These are phyloP conservation scores for Eclectus roratus DNA, from an alignment of 2,113 vertebrate species.

Conservation along the genomic window DNA sequence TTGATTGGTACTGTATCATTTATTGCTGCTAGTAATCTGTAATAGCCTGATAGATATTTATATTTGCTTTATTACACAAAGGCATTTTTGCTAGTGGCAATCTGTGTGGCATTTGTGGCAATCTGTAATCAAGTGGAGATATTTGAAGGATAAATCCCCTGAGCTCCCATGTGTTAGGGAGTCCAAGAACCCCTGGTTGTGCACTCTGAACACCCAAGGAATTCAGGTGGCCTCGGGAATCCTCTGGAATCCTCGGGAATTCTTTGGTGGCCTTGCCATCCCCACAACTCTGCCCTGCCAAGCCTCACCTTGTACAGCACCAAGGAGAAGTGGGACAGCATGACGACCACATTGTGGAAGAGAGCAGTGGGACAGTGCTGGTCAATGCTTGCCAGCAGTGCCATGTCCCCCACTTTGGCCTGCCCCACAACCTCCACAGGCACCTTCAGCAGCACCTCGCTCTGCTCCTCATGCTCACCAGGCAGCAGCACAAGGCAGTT, in stretches of 20 bases:
- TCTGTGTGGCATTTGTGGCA: not conserved
- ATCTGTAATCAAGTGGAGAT: not conserved
- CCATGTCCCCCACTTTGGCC: constrained; percentile 81
- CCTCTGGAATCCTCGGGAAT: too few species aligned
- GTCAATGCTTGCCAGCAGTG: constrained; percentile 83
- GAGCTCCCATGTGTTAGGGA: accelerated
- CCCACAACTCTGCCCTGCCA: accelerated
- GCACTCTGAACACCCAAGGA: accelerated
- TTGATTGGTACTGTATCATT: not conserved
- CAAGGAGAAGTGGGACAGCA: constrained; percentile 86
- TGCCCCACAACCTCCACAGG: constrained; percentile 85
- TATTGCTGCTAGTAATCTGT: not conserved
- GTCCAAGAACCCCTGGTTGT: accelerated
- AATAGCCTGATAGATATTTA: not conserved
- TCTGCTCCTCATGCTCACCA: constrained; percentile 85
- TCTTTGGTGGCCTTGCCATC: accelerated
- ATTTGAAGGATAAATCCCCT: not conserved
- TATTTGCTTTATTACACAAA: not conserved
- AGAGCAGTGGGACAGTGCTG: constrained; percentile 86
- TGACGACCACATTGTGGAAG: constrained; percentile 85
- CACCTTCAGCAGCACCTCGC: constrained; percentile 82
- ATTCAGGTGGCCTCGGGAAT: not conserved
- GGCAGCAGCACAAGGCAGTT: constrained; percentile 82
- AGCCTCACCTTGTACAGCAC: constrained; percentile 87
- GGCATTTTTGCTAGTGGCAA: not conserved